Base-by-base conservation (phyloP, 2,113 vertebrate genomes). In the Poeciliopsis retropinna region DNA sequence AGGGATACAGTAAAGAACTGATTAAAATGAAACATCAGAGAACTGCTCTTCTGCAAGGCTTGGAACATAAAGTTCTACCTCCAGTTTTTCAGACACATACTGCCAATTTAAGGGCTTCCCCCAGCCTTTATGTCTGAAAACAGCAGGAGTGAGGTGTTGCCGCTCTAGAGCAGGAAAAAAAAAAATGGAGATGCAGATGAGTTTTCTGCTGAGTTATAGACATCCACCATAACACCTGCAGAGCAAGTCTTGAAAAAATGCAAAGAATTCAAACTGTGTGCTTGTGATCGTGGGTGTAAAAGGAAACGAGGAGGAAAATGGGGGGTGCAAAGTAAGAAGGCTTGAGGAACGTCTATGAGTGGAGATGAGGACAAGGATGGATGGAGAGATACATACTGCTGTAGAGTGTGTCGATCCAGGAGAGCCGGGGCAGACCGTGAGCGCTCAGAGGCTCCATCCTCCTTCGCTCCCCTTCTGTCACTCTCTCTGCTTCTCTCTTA, bases 401-500 rank as follows among this genome's bases (percentile, higher is more conserved):
- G 89, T 99, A 99, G 80, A 98, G 97, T 57, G 97, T 98, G 95
- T 98, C 96, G 89, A 99, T 98, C 97, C 97, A 98, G 90, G 97
- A 98, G 88, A 99, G 97, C 87, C 96, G 95, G 81, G 97, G 96
- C 91, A 97, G 95, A 90, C 96, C 96, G 70, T 91, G 96, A 85
- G 97, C 95, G 94, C 97, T 98, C 81, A 97, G 94, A 77, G 96
- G 97, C 94, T 98, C 97, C 97, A 99, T 99, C 90, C 93, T 95
- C 82, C 68, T 64, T 67, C 60, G 81, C 76, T 81, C 80, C 61
- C 78, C 75, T 74, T 78, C 25, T 82, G 74, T 81, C 70, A 51
- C 73, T 84, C 64, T 57, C 84, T 85, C 82, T 3, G 64, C 72
- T 83, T 83, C 80, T 67, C 30, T 78, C 68, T 68, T 54, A 13